Evolutionary conservation across 2,113 vertebrate genomes (phyloP).

Genomic region (Campylomormyrus numenius): DNA sequence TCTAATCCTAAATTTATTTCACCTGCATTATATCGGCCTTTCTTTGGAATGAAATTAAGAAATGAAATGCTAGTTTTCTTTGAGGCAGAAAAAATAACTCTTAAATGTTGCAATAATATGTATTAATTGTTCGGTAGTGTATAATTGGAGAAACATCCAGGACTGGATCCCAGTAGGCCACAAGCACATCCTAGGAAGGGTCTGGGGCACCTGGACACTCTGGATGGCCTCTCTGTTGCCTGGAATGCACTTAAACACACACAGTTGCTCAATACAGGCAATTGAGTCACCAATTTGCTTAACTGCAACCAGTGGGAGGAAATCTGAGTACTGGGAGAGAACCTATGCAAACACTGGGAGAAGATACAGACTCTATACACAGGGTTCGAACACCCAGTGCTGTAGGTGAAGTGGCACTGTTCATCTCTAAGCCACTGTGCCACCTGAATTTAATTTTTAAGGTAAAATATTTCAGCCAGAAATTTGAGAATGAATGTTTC

Average conservation of each 20-base stretch:
- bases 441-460: not conserved
- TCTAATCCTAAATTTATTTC: not conserved
- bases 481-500: not conserved
- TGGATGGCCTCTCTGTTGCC: not conserved
- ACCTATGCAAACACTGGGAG: not conserved
- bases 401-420: not conserved
- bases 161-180: not conserved
- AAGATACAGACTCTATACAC: not conserved
- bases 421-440: not conserved
- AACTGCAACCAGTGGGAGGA: not conserved
- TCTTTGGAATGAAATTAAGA: constrained; percentile 1
- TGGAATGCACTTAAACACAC: not conserved
- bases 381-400: not conserved
- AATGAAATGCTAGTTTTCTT: not conserved
- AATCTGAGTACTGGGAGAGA: not conserved
- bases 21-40: not conserved
- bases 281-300: not conserved
- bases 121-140: not conserved
- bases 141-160: not conserved
- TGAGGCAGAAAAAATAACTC: not conserved
- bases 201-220: not conserved
- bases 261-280: not conserved
- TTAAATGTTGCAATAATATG: not conserved
- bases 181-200: not conserved
- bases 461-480: not conserved